A percentile compares a stretch with the other conserved stretches of the same genome.
phyloP scores from a whole-genome alignment of 64 coral and sea anemone genomes.

The Porites australiensis region DNA sequence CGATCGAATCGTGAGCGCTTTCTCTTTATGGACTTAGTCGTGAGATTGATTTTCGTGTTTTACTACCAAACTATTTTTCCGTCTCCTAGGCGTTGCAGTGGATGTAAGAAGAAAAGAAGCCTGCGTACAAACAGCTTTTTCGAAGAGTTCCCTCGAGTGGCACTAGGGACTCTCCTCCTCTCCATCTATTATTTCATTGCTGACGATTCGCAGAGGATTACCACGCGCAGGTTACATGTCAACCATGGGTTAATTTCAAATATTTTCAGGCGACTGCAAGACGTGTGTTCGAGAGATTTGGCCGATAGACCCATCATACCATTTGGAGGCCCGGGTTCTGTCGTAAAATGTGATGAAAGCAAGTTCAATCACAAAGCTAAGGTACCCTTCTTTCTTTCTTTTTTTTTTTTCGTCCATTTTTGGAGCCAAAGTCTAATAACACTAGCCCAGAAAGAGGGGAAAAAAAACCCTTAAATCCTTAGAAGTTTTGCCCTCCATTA shows the following conservation, averaged over 20 bases:
- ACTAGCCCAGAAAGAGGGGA: no score
- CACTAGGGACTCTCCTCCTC: conserved; percentile 3
- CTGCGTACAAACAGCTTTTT: conserved; percentile 15
- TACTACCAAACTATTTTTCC: no score
- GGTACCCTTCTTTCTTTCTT: neutral
- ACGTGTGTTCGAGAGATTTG: conserved; percentile 22
- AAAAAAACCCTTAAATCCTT: no score
- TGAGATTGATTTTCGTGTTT: no score
- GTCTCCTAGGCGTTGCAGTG: neutral
- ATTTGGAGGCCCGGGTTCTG: conserved; percentile 21
- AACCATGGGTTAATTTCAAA: neutral
- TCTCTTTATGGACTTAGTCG: no score
- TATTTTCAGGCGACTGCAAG: neutral
- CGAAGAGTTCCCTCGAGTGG: neutral
- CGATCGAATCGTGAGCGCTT: no score
- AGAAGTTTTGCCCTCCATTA: no score
- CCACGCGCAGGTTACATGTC: neutral
- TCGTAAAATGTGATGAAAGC: conserved; percentile 33
- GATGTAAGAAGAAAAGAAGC: conserved; percentile 9
- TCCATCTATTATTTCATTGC: neutral
- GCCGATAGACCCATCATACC: conserved; percentile 20
- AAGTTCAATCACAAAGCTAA: conserved; percentile 47
- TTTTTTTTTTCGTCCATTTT: no score
- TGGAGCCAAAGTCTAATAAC: no score
- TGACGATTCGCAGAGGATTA: neutral